These are phyloP conservation scores for Coregonus sp. DNA, from an alignment of 2,797 vertebrate species.

Conservation along the genomic window DNA sequence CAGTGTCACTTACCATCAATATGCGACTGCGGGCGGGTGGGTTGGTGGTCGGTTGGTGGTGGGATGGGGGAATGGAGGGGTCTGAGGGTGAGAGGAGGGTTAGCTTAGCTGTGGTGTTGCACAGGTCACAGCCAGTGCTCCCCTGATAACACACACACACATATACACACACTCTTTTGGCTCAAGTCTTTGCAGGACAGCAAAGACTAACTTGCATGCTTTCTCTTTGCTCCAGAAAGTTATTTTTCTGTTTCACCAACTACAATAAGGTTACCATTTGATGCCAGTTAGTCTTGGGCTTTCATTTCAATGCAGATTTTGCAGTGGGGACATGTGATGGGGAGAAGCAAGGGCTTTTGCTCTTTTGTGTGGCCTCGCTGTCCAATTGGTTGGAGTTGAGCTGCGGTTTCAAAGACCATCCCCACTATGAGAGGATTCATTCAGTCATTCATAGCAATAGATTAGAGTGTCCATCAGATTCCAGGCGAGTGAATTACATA, in stretches of 20 bases:
- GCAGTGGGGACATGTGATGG: background rate
- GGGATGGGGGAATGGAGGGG: conserved; percentile 6
- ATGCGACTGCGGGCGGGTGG: conserved; percentile 46
- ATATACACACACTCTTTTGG: background rate
- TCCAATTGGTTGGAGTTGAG: conserved; percentile 19
- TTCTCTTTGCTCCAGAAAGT: background rate
- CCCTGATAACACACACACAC: conserved; percentile 46
- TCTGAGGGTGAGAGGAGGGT: background rate
- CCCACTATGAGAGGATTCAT: conserved; percentile 29
- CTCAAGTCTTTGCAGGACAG: background rate
- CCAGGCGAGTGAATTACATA: conserved; percentile 47
- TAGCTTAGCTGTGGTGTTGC: background rate
- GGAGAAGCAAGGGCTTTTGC: background rate
- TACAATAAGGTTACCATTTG: background rate
- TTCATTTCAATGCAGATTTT: background rate
- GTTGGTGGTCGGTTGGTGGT: background rate
- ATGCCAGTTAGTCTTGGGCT: background rate
- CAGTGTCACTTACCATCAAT: conserved; percentile 77
- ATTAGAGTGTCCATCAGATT: conserved; percentile 37
- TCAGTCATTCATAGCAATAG: conserved; percentile 11
- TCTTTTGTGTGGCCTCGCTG: background rate
- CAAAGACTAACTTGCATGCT: no score
- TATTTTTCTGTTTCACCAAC: background rate
- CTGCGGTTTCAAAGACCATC: conserved; percentile 18
- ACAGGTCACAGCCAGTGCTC: conserved; percentile 24